Percentiles rank a stretch among this genome's conserved stretches.
Evolutionary conservation across 2,797 vertebrate genomes (phyloP).

Genomic region (Varecia variegata): DNA sequence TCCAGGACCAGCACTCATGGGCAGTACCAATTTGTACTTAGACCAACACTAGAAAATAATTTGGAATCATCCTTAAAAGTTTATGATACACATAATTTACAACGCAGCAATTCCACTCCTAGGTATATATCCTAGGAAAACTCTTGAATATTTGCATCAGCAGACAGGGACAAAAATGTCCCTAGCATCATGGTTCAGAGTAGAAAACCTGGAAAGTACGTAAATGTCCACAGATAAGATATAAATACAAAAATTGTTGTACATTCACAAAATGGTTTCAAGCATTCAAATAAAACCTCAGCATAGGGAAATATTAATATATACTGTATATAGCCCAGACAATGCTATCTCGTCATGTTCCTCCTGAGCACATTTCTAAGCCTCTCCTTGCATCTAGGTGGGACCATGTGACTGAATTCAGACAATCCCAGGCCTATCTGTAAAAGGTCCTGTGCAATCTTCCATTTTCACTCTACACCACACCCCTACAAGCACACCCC

Average conservation of each 20-base stretch:
- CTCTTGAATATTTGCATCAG: not conserved
- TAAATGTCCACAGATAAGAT: not conserved
- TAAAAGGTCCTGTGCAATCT: not conserved
- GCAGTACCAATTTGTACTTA: not conserved
- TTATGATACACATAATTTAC: not conserved
- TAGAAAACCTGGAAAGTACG: not conserved
- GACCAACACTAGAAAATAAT: not conserved
- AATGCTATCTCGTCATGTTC: not conserved
- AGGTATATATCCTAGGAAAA: not conserved
- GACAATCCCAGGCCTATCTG: not conserved
- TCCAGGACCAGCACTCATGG: not conserved
- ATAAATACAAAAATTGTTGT: not conserved
- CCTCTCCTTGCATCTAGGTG: too few relatives aligned
- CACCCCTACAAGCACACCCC: not conserved
- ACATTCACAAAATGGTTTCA: not conserved
- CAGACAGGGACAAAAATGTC: not conserved
- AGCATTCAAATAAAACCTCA: not conserved
- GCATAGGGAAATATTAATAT: not conserved
- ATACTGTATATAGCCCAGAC: not conserved
- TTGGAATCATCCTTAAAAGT: not conserved
- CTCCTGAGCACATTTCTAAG: not conserved
- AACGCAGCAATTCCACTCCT: not conserved
- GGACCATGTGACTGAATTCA: not conserved
- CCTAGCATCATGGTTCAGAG: not conserved
- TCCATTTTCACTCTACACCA: not conserved